phyloP scores from a whole-genome alignment of 2,797 vertebrate genomes.

The Columba guinea region DNA sequence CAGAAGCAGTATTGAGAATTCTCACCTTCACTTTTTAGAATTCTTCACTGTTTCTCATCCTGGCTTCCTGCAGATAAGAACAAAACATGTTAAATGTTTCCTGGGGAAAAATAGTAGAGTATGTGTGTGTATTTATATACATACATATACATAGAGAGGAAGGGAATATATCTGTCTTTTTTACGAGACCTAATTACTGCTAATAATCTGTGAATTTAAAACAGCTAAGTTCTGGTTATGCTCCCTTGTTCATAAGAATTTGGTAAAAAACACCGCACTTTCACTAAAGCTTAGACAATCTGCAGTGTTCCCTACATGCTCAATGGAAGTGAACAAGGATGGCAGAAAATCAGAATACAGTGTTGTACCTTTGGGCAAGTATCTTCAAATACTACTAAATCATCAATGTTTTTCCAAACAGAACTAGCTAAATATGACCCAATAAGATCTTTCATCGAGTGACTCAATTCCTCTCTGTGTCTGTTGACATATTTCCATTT shows the following conservation, averaged over 20 bases:
- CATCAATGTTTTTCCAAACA: background rate
- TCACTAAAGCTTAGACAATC: background rate
- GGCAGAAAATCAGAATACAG: background rate
- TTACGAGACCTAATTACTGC: background rate
- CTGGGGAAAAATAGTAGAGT: background rate
- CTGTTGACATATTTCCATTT: background rate
- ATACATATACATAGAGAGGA: background rate
- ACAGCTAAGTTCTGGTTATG: background rate
- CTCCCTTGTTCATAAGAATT: background rate
- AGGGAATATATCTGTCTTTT: background rate
- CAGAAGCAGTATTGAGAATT: background rate
- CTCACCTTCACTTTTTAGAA: background rate
- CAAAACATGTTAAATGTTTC: background rate
- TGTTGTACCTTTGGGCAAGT: background rate
- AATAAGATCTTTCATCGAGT: background rate
- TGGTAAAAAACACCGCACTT: background rate
- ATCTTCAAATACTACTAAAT: background rate
- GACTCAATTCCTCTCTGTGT: background rate
- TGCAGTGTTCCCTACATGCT: accelerated
- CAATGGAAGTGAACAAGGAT: background rate
- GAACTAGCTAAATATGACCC: background rate
- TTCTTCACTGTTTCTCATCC: background rate
- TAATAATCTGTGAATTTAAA: background rate
- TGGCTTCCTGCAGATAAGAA: background rate
- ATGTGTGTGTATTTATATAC: background rate